Conservation (phyloP, 2,113 vertebrate genomes). For the Aptenodytes forsteri region DNA sequence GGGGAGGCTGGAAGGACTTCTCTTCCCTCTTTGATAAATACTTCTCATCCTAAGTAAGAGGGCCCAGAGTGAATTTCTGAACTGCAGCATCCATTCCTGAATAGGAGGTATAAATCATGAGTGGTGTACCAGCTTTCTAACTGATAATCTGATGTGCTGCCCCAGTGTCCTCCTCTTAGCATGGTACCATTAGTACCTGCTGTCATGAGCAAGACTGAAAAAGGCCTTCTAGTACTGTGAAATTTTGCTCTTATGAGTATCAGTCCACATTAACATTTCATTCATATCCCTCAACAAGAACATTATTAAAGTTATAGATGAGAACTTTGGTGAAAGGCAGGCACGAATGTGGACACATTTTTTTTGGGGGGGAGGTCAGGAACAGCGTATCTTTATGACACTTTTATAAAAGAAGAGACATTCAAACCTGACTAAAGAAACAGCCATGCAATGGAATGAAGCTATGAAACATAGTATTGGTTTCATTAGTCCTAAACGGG, state of each 20-base stretch:
- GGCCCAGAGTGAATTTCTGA: neutral
- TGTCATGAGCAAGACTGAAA: neutral
- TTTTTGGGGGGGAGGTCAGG: neutral
- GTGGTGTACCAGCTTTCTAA: neutral
- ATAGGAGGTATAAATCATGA: neutral
- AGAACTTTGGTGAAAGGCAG: neutral
- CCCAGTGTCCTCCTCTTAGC: neutral
- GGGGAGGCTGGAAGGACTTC: neutral
- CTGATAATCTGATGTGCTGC: neutral
- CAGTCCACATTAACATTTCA: neutral
- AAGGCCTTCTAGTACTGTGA: neutral
- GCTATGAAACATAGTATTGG: neutral
- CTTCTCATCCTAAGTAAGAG: neutral
- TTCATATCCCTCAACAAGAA: neutral
- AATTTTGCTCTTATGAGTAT: neutral
- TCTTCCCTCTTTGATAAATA: neutral
- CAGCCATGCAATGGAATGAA: neutral
- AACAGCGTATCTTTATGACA: neutral
- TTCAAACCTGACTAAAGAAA: neutral
- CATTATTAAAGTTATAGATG: neutral
- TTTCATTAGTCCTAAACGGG: neutral
- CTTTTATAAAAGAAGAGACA: neutral
- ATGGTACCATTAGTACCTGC: neutral
- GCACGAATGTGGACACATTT: neutral
- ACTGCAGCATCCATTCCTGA: neutral